Percentiles rank a stretch among this genome's conserved stretches.
Evolutionary conservation across 2,888 invertebrate species (phyloP).

Genomic region (Xestia c-nigrum): DNA sequence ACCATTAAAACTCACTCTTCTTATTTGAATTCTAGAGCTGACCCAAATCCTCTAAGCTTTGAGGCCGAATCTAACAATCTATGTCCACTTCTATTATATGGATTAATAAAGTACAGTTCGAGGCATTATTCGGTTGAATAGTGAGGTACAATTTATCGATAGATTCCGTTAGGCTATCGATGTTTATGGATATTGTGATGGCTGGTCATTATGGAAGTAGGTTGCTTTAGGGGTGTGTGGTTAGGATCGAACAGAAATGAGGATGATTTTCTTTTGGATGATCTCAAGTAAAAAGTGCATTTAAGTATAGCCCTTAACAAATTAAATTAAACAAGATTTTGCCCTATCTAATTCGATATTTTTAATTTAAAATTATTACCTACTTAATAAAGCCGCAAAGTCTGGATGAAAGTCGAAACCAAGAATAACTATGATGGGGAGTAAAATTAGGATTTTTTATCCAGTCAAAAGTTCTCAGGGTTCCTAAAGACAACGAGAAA

Average conservation of each 20-base stretch:
- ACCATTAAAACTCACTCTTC: background rate
- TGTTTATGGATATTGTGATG: constrained; percentile 45
- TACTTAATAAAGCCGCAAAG: background rate
- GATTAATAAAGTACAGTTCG: constrained; percentile 58
- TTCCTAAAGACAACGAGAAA: background rate
- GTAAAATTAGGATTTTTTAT: background rate
- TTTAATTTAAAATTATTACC: background rate
- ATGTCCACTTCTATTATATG: constrained; percentile 32
- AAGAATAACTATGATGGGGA: background rate
- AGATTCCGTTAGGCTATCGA: constrained; percentile 54
- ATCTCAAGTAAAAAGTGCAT: background rate
- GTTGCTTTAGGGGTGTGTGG: constrained; percentile 40
- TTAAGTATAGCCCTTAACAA: background rate
- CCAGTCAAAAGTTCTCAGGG: background rate
- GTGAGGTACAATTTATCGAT: constrained; percentile 52
- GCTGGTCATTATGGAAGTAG: constrained; percentile 41
- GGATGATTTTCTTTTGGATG: background rate
- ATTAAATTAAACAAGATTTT: background rate
- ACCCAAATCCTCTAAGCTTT: constrained; percentile 6
- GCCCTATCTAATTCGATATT: background rate
- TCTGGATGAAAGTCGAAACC: background rate
- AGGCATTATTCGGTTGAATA: constrained; percentile 45
- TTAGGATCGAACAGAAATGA: background rate
- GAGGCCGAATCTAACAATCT: constrained; percentile 36
- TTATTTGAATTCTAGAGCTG: constrained; percentile 20